Evolutionary conservation across 1,140 invertebrate genomes (phyloP), one percentile per base, ranked within the genome.

Genomic region (Pristionchus pacificus): DNA sequence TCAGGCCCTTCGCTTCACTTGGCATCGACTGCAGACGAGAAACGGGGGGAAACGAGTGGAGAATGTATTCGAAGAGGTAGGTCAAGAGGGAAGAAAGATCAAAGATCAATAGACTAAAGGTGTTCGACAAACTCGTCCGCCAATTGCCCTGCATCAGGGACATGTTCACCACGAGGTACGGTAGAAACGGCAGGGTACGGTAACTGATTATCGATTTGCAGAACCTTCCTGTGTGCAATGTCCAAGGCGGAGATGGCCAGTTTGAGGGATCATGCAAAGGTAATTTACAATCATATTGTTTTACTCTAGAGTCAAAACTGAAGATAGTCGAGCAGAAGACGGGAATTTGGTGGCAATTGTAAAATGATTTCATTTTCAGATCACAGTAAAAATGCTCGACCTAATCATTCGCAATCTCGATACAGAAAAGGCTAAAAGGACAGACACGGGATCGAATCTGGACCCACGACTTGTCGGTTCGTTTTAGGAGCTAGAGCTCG

Each of bases 11-110:
- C 66, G 82, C 24, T 83, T 83, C 68, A 83, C 81, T 1, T 83
- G 81, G 81, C 82, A 83, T 57, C 77, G 81, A n/a, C 65, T 83
- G 24, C 78, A 80, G 29, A 83, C 81, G 14, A 58, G 82, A 30
- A 83, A 83, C 67, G 81, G 81, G 13, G 81, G 81, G 14, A 83
- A 84, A 70, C 55, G 81, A 62, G 79, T 84, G n/a, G 81, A 83
- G 58, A 79, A 74, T 60, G 81, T 83, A 29, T 83, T 83, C 66
- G 81, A 83, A 78, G 81, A 83, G 61, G 80, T 82, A 71, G 33
- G 33, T 1, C 15, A n/a, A n/a, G n/a, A n/a, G n/a, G n/a, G n/a
- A n/a, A n/a, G n/a, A n/a, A n/a, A n/a, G n/a, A n/a, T n/a, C n/a
- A n/a, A n/a, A n/a, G n/a, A n/a, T n/a, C n/a, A n/a, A n/a, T n/a